phyloP scores from a whole-genome alignment of 2,888 invertebrate species.

The Onchidella celtica region DNA sequence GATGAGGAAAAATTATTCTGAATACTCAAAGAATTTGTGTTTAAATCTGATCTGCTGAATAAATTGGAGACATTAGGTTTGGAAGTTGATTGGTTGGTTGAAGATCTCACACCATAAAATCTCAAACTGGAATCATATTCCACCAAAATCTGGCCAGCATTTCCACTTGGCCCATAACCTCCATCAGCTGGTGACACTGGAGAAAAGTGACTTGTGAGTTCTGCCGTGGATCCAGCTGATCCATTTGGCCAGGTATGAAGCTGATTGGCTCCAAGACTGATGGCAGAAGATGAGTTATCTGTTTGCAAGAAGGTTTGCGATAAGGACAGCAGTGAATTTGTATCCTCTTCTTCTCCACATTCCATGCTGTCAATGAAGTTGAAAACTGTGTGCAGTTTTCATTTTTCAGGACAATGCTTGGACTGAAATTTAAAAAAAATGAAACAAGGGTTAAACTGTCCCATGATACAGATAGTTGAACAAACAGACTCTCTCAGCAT shows the following conservation, averaged over 20 bases:
- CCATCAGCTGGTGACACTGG: slow-evolving; percentile 42
- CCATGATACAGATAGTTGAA: too few species aligned
- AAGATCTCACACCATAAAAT: slow-evolving; percentile 8
- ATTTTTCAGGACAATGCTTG: too few species aligned
- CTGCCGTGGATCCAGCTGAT: background rate
- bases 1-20: slow-evolving; percentile 2
- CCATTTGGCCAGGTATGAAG: slow-evolving; percentile 33
- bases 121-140: slow-evolving; percentile 8
- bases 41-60: slow-evolving; percentile 14
- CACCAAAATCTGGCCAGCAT: background rate
- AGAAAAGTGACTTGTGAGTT: slow-evolving; percentile 32
- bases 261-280: slow-evolving; percentile 12
- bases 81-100: background rate
- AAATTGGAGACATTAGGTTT: background rate
- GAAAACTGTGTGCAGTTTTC: too few species aligned
- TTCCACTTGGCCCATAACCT: background rate
- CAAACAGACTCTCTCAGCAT: too few species aligned
- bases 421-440: too few species aligned
- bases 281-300: slow-evolving; percentile 32
- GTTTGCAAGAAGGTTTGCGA: slow-evolving; percentile 33
- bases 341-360: slow-evolving; percentile 42
- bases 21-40: background rate
- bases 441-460: too few species aligned
- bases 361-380: slow-evolving; percentile 18
- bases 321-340: slow-evolving; percentile 31